phyloP scores from a whole-genome alignment of 2,797 vertebrate species.

The Gymnoscopelus microlampas region DNA sequence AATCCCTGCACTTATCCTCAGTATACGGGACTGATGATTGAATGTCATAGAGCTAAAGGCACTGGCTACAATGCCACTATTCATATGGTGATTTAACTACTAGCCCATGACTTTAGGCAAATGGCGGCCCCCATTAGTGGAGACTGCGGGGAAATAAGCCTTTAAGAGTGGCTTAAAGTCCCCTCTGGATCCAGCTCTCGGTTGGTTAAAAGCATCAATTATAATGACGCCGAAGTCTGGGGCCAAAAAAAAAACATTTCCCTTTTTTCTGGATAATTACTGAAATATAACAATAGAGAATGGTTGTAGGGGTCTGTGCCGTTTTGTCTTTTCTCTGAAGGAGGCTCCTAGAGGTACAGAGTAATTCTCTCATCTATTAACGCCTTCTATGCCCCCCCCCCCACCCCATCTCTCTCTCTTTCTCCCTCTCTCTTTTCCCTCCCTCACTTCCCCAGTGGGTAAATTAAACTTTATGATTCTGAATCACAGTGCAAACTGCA shows the following conservation, averaged over 20 bases:
- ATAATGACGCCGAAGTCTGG: slow-evolving; percentile 59
- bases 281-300: slow-evolving; percentile 26
- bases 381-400: background rate
- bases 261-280: background rate
- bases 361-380: slow-evolving; percentile 10
- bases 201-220: slow-evolving; percentile 19
- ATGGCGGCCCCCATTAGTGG: slow-evolving; percentile 55
- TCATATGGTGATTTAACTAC: slow-evolving; percentile 63
- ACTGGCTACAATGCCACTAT: slow-evolving; percentile 32
- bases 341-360: background rate
- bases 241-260: background rate
- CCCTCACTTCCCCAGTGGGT: background rate
- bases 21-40: slow-evolving; percentile 40
- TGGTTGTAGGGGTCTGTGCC: slow-evolving; percentile 14
- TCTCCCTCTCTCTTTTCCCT: slow-evolving; percentile 2
- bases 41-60: slow-evolving; percentile 37
- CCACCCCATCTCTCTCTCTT: background rate
- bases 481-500: slow-evolving; percentile 18
- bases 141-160: slow-evolving; percentile 54
- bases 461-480: slow-evolving; percentile 43
- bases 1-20: slow-evolving; percentile 57
- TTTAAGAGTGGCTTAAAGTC: slow-evolving; percentile 67
- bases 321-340: slow-evolving; percentile 13
- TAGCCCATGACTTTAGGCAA: slow-evolving; percentile 66
- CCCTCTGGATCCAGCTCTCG: slow-evolving; percentile 54